These are phyloP conservation scores for Melanotaenia duboulayi DNA, from an alignment of 2,113 vertebrate species.

Conservation along the genomic window DNA sequence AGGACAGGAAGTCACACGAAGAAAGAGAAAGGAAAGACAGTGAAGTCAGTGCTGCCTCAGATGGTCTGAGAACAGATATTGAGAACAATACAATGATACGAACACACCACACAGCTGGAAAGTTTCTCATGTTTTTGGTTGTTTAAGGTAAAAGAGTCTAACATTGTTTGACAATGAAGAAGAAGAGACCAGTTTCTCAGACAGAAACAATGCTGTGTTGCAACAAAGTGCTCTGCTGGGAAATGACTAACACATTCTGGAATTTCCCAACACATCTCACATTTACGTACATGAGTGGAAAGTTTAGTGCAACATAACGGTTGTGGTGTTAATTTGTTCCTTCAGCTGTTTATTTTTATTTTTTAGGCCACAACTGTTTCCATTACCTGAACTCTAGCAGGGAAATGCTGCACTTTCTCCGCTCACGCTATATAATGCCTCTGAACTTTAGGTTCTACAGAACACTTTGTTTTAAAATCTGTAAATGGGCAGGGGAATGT, in stretches of 20 bases:
- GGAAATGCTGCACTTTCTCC: too few species aligned
- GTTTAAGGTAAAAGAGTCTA: conserved; percentile 1
- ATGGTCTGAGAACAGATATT: conserved; percentile 9
- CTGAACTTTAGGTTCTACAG: too few species aligned
- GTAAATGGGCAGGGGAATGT: too few species aligned
- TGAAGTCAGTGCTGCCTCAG: not conserved
- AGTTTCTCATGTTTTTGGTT: not conserved
- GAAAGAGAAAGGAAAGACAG: not conserved
- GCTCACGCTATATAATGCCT: too few species aligned
- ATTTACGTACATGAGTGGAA: not conserved
- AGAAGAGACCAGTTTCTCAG: not conserved
- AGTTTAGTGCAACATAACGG: not conserved
- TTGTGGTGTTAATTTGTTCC: too few species aligned
- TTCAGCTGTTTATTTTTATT: not conserved
- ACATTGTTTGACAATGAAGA: not conserved
- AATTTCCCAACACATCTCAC: conserved; percentile 41
- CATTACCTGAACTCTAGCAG: not conserved
- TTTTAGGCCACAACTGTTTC: not conserved
- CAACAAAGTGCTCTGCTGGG: conserved; percentile 14
- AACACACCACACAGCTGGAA: not conserved
- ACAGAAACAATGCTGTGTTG: conserved; percentile 21
- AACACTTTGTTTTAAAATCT: too few species aligned
- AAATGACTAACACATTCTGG: conserved; percentile 43
- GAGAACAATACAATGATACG: not conserved
- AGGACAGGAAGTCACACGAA: conserved; percentile 58